Evolutionary conservation across 2,888 invertebrate species (phyloP), one percentile per base, ranked within the genome.

Genomic region (Lysandra coridon): DNA sequence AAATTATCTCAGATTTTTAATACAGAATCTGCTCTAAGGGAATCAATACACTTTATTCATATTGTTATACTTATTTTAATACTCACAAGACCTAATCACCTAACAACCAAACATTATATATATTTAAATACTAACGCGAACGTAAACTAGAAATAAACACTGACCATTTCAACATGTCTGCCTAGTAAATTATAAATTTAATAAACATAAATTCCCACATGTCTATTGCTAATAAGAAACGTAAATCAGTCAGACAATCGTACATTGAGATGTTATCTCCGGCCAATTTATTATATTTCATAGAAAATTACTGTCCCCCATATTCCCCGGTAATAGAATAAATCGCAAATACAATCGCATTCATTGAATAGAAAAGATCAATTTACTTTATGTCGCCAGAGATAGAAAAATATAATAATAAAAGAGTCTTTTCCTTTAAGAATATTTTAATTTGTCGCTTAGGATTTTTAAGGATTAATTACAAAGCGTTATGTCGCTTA

Each of bases 361-460:
- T 90, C 90, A 93, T 93, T 93, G 91, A 92, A 92, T 91, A 89
- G 86, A 87, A 87, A 83, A 85, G 87, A 87, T 89, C 88, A 89
- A 88, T 89, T 88, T 85, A 81, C 83, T 84, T 83, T 85, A 89
- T 88, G 85, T 87, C 86, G 85, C 33, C 33, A 23, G 37, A 53
- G 23, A 69, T 73, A 78, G 37, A 7, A n/a, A n/a, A 7, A 62
- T 53, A 64, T 30, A 69, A 64, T 64, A 64, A 33, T 14, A 69
- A 30, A 30, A 33, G 12, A 12, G 1, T 64, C 30, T 69, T n/a
- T 23, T 1, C 1, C 12, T 30, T 30, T 33, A 30, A 4, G 12
- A 69, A 69, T 30, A 69, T 30, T 69, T 69, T 10, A 1, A 33
- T 33, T 7, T 62, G 62, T 62, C 62, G 23, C 62, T 62, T 62